Base-by-base conservation (phyloP, 1,140 invertebrate species). In the Aphelenchoides besseyi region DNA sequence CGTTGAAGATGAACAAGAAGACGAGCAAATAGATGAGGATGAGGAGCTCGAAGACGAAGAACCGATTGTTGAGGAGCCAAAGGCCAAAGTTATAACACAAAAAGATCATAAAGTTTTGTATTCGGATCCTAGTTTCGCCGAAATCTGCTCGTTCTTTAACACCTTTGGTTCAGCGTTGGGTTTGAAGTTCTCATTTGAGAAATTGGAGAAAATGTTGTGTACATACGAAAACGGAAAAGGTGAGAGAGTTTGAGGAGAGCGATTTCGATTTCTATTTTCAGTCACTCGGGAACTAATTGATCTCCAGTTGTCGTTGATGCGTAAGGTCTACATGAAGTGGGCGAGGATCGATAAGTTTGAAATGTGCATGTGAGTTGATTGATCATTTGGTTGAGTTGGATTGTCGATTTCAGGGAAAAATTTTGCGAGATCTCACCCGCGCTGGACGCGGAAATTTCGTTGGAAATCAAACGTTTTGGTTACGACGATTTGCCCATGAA, bases 71-170 rank as follows among this genome's bases (percentile, higher is more conserved):
- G n/a, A 16, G 1, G 63, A 66, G n/a, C 16, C 55, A 8, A 66
- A 35, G 32, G 26, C 0, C 16, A 66, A 29, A 12, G 63, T 66
- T 29, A 53, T 66, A 16, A 35, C 30, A 23, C 36, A 35, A 16
- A 3, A 37, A 53, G 36, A 66, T 3, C 62, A 26, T 18, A 64
- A 41, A 12, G 3, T 67, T 30, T 69, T 78, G 9, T 69, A 79
- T 16, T 29, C 64, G 12, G 75, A 79, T 26, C 76, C 77, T 9
- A 35, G 35, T 23, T 79, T 76, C 35, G 77, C 77, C 35, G 73
- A 79, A 37, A 48, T 78, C 28, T 79, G 77, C 36, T 62, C 53
- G 5, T 78, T 78, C 53, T 78, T 79, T 70, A 78, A 78, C 63
- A 66, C 53, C 8, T 78, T 78, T 63, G 73, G 74, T 28, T 32